Percentiles rank a stretch among this genome's conserved stretches.
These are phyloP conservation scores for Chiroxiphia lanceolata DNA, from an alignment of 2,797 vertebrate genomes.

Conservation along the genomic window DNA sequence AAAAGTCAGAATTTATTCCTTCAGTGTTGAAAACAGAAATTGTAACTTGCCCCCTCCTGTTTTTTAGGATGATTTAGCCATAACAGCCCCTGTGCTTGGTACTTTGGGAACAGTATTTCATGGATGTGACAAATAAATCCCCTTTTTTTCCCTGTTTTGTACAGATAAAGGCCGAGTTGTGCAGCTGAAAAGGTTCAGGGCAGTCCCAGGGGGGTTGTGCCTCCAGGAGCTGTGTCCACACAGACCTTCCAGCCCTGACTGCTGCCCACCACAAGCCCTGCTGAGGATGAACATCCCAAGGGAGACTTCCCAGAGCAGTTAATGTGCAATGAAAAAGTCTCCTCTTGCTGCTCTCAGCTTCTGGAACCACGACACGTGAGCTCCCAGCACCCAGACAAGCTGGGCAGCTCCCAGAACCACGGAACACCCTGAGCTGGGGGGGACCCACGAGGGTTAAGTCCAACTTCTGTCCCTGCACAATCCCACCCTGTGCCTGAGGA, in stretches of 20 bases:
- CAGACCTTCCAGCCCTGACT: rapidly evolving
- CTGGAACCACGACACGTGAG: not conserved
- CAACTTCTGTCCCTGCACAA: not conserved
- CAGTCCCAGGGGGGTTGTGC: not conserved
- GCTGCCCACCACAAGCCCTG: not conserved
- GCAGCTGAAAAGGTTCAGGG: not conserved
- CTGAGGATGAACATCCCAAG: not conserved
- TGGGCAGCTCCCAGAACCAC: not conserved
- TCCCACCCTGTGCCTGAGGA: not conserved
- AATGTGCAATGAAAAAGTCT: not conserved
- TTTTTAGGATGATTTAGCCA: not conserved
- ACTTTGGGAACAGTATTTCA: not conserved
- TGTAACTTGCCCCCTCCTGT: not conserved
- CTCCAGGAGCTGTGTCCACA: rapidly evolving
- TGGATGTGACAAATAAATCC: not conserved
- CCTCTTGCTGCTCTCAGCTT: not conserved
- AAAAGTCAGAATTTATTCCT: constrained; percentile 26
- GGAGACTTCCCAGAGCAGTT: not conserved
- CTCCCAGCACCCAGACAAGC: not conserved
- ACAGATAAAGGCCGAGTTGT: not conserved
- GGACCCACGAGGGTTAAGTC: not conserved
- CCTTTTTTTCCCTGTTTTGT: not conserved
- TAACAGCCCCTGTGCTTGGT: not conserved
- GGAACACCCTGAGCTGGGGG: not conserved
- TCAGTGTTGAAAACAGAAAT: not conserved